Evolutionary conservation across 2,888 invertebrate species (phyloP).

Genomic region (Lithodes maja): DNA sequence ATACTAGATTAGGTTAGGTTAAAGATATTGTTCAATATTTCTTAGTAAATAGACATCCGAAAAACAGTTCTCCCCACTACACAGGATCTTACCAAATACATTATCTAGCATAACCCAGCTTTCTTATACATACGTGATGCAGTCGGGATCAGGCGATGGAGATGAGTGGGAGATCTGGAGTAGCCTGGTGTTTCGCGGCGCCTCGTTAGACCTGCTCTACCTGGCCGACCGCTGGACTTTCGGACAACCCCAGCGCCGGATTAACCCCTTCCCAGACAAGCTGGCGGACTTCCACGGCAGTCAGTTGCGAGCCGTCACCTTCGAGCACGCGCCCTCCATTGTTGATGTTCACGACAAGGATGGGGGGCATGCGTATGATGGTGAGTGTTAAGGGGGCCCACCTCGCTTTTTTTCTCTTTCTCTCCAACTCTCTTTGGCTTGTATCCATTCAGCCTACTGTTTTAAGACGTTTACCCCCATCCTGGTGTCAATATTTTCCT

Average conservation of each 20-base stretch:
- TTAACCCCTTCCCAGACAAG: conserved; percentile 61
- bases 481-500: too few relatives aligned
- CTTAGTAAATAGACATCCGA: too few relatives aligned
- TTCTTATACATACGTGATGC: background rate
- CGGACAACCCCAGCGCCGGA: background rate
- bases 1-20: too few relatives aligned
- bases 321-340: conserved; percentile 63
- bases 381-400: background rate
- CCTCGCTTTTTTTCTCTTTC: too few relatives aligned
- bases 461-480: too few relatives aligned
- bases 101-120: background rate
- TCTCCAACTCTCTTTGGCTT: too few relatives aligned
- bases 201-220: conserved; percentile 28
- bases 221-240: conserved; percentile 38
- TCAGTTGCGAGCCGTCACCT: conserved; percentile 54
- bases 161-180: conserved; percentile 43
- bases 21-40: too few relatives aligned
- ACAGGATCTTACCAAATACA: background rate
- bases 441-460: too few relatives aligned
- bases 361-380: conserved; percentile 44
- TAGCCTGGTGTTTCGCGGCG: conserved; percentile 36
- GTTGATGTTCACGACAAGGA: conserved; percentile 34
- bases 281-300: conserved; percentile 53
- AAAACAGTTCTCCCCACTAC: too few relatives aligned
- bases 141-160: background rate